Percentiles rank a stretch among this genome's conserved stretches.
phyloP scores from a whole-genome alignment of 2,113 vertebrate species.

The Cyrtonyx montezumae region DNA sequence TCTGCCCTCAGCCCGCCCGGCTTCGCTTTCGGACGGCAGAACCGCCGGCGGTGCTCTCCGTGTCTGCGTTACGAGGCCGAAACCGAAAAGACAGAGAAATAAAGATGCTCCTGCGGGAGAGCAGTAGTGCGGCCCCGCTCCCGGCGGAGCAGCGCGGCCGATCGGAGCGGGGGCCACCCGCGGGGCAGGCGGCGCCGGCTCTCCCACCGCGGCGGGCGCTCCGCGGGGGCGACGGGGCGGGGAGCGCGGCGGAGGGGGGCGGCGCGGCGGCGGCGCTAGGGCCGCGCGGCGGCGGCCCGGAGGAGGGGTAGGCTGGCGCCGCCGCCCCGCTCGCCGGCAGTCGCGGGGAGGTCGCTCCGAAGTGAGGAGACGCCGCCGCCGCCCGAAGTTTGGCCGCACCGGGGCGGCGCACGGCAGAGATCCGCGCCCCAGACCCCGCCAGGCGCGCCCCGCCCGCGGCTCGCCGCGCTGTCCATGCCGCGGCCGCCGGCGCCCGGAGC shows the following conservation, averaged over 20 bases:
- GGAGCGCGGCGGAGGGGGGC: not conserved
- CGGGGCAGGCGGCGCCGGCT: not conserved
- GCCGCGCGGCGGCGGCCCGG: constrained; percentile 59
- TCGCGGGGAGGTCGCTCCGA: constrained; percentile 79
- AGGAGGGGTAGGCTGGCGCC: constrained; percentile 77
- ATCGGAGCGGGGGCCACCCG: not conserved
- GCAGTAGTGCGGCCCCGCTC: not conserved
- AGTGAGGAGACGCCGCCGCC: constrained; percentile 9
- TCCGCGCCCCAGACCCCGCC: too few species aligned
- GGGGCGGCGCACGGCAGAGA: too few species aligned
- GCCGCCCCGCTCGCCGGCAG: constrained; percentile 77
- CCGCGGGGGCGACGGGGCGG: not conserved
- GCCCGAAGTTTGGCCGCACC: too few species aligned
- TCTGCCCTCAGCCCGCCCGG: not conserved
- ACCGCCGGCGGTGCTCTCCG: not conserved
- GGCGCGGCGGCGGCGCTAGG: constrained; percentile 56
- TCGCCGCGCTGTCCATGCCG: not conserved
- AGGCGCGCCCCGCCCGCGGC: not conserved
- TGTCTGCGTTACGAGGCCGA: not conserved
- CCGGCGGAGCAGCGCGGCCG: too few species aligned
- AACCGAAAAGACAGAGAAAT: not conserved
- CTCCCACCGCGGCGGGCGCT: not conserved
- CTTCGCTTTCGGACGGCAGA: not conserved
- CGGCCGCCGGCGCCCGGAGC: not conserved
- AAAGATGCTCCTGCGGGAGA: not conserved